Base-by-base conservation (phyloP, 2,113 vertebrate species). In the Lathamus discolor region DNA sequence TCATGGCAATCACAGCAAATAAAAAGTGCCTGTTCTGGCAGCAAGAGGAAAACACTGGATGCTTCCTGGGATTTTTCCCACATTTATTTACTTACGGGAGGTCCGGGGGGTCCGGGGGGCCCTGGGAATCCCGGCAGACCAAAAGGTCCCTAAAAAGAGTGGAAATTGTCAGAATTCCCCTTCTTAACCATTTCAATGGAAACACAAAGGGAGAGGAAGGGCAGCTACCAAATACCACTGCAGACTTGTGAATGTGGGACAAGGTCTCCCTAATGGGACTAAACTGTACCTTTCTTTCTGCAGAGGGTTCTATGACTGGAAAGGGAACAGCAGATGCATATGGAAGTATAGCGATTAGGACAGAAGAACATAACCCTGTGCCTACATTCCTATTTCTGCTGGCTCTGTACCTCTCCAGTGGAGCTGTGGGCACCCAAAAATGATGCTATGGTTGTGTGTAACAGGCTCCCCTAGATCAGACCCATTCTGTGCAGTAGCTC, bases 51-150 rank as follows among this genome's bases (percentile, higher is more conserved):
- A 66, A 74, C 27, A 46, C 43, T 39, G 13, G 46, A 28, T 2
- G 51, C 13, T 6, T 13, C 39, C 6, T 0, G 2, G 49, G 41
- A 82, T 72, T 86, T 73, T 82, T 82, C 57, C 82, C 11, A 27
- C 9, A 3, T 75, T 78, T 75, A 35, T 72, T 90, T 41, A 99
- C 99, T 98, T 98, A 99, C 99, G 3, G 99, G 98, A 67, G 98
- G 99, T 83, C 99, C 99, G 4, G 99, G 99, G 74, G 98, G 97
- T 63, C 99, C 99, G 13, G 98, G 89, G 66, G 98, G 98, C 52
- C 99, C 99, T 3, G 98, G 97, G 96, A 99, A 98, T 83, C 99
- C 99, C 59, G 98, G 92, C 70, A 98, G 98, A 95, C 99, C 99
- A 91, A 98, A 99, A 52, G 98, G 96, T 83, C 99, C 99, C 99